Percentiles rank a stretch among this genome's conserved stretches.
These are phyloP conservation scores for Lithophane semibrunnea DNA, from an alignment of 2,888 invertebrate genomes.

Conservation along the genomic window DNA sequence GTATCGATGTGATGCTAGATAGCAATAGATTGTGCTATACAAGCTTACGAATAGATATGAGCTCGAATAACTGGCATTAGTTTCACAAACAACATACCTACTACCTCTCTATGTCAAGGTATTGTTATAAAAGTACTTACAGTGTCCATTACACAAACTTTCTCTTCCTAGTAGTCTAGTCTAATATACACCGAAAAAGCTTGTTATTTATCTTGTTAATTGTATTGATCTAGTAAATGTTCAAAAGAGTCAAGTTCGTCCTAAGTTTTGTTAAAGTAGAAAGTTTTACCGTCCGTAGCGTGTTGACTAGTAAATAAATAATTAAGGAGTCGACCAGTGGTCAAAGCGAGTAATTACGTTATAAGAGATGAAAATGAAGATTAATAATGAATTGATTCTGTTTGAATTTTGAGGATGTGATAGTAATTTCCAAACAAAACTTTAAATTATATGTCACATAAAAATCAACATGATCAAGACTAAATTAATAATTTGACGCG, in stretches of 20 bases:
- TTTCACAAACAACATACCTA: background rate
- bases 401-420: background rate
- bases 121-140: background rate
- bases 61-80: background rate
- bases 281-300: constrained; percentile 48
- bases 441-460: no score
- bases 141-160: constrained; percentile 24
- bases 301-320: constrained; percentile 43
- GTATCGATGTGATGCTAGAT: background rate
- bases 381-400: background rate
- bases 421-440: background rate
- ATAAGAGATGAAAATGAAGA: constrained; percentile 16
- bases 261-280: constrained; percentile 52
- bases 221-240: constrained; percentile 59
- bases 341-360: constrained; percentile 31
- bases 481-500: constrained; percentile 1
- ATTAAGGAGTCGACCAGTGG: constrained; percentile 43
- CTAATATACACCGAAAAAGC: constrained; percentile 47
- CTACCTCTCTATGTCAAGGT: background rate
- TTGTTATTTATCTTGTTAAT: constrained; percentile 63
- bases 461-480: no score
- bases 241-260: constrained; percentile 46
- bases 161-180: constrained; percentile 4
- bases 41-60: background rate
- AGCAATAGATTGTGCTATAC: background rate